Conservation (phyloP, 2,113 vertebrate species). For the Xenopus laevis region DNA sequence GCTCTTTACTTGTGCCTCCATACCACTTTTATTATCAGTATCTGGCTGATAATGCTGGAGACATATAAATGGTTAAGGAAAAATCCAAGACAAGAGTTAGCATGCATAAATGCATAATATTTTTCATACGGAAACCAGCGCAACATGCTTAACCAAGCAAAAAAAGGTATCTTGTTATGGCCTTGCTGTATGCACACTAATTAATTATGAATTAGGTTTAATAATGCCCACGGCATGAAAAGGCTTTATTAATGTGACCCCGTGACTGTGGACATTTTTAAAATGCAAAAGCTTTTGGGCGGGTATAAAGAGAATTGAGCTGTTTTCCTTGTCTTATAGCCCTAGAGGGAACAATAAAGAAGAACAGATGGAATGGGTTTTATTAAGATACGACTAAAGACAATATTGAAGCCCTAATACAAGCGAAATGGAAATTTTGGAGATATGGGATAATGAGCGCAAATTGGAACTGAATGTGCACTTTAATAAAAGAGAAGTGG, state of each 20-base stretch:
- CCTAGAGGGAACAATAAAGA: slow-evolving; percentile 3
- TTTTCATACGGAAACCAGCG: slow-evolving; percentile 23
- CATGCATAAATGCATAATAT: slow-evolving; percentile 28
- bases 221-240: slow-evolving; percentile 30
- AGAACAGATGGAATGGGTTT: slow-evolving; percentile 7
- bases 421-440: neutral
- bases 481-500: no score
- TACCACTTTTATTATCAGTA: no score
- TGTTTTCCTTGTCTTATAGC: slow-evolving; percentile 10
- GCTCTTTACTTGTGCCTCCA: no score
- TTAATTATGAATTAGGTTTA: slow-evolving; percentile 42
- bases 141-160: slow-evolving; percentile 40
- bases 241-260: slow-evolving; percentile 13
- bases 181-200: slow-evolving; percentile 9
- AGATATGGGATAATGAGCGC: slow-evolving; percentile 2
- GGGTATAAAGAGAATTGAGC: neutral
- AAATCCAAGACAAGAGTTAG: slow-evolving; percentile 14
- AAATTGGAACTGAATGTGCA: neutral
- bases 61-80: slow-evolving; percentile 21
- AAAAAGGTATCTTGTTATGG: slow-evolving; percentile 24
- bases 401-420: neutral
- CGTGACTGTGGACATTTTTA: slow-evolving; percentile 22
- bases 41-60: neutral
- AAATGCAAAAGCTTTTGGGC: neutral
- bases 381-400: slow-evolving; percentile 10